These are phyloP conservation scores for Scaptomyza pallida DNA, from an alignment of 1,140 invertebrate genomes.

Conservation along the genomic window DNA sequence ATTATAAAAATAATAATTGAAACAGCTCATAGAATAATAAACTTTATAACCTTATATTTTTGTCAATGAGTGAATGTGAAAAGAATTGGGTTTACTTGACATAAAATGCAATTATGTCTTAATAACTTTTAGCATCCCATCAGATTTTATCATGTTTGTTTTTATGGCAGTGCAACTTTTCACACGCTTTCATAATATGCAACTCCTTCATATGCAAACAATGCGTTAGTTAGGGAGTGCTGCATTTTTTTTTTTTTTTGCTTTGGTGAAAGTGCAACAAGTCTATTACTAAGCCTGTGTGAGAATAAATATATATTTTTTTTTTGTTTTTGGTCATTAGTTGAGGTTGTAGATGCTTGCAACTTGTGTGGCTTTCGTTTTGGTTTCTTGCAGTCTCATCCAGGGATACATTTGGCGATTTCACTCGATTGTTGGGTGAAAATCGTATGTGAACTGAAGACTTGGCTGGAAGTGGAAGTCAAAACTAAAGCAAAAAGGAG, in stretches of 20 bases:
- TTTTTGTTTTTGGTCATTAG: slow-evolving; percentile 12
- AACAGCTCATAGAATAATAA: too few relatives aligned
- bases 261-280: slow-evolving; percentile 59
- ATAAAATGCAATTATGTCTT: too few relatives aligned
- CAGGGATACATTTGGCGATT: slow-evolving; percentile 67
- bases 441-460: neutral
- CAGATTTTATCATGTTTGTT: neutral
- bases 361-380: slow-evolving; percentile 73
- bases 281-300: slow-evolving; percentile 53
- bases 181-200: slow-evolving; percentile 32
- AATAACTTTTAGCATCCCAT: too few relatives aligned
- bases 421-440: slow-evolving; percentile 48
- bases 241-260: slow-evolving; percentile 20
- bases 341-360: slow-evolving; percentile 6
- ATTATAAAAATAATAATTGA: too few relatives aligned
- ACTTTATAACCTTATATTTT: too few relatives aligned
- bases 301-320: slow-evolving; percentile 59
- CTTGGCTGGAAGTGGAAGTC: slow-evolving; percentile 9
- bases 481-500: slow-evolving; percentile 38
- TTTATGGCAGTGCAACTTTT: slow-evolving; percentile 12
- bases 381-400: slow-evolving; percentile 34
- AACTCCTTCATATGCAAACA: slow-evolving; percentile 25
- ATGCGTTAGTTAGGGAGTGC: slow-evolving; percentile 22
- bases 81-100: too few relatives aligned
- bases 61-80: too few relatives aligned